Base-by-base conservation (phyloP, 2,113 vertebrate species). In the human (Homo sapiens) region DNA sequence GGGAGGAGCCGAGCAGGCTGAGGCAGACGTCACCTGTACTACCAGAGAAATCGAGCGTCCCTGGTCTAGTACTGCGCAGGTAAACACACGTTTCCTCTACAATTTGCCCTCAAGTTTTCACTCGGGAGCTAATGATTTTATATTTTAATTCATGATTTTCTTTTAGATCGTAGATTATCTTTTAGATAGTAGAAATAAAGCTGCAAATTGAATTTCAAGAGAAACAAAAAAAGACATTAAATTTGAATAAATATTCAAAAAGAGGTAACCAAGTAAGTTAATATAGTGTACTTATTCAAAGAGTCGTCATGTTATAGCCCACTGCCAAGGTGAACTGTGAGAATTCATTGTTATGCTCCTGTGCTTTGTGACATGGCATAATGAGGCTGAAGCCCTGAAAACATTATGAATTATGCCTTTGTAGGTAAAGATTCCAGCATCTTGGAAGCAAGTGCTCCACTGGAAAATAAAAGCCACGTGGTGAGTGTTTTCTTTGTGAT, bases 111-210 rank as follows among this genome's bases (percentile, higher is more conserved):
- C 72, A 75, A 11, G 38, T 75, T 43, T 43, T 40, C 4, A 87
- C 92, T 40, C 84, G 73, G 96, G 92, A 59, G 91, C 3, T 78
- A 6, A 83, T 8, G 14, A 35, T 35, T 14, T 68, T 17, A 93
- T 61, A 91, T 84, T 84, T 78, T 61, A n/a, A 45, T 64, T 66
- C 50, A 40, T 57, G 43, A 43, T 96, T 95, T n/a, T 70, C 6
- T 96, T 97, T 45, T 45, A 45, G 45, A 45, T 45, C 1, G 45
- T 45, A 45, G 45, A 45, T 45, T 45, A 45, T 45, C 94, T 61
- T 45, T 80, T 96, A 99, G 99, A 99, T 99, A 94, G 99, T 99
- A 89, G 99, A 99, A 98, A 99, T 99, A 97, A 99, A 99, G 97
- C 98, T 99, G 38, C 99, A 99, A 96, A 99, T 99, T 98, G 99